Percentiles rank a stretch among this genome's conserved stretches.
Conservation (phyloP, 1,140 invertebrate genomes). For the Aphelenchoides besseyi region DNA sequence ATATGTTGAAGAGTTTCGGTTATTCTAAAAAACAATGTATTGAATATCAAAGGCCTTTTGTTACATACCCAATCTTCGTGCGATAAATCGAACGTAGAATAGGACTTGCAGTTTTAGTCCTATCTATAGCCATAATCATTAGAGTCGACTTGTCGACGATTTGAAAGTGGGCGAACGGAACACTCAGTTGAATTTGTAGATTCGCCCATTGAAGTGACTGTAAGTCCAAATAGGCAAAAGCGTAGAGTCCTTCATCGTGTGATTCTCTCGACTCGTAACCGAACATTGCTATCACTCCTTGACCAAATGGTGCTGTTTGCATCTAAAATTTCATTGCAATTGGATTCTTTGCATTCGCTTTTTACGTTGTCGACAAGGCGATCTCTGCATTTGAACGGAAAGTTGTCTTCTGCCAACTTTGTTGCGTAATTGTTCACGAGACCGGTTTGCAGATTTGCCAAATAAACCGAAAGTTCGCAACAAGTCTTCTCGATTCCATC, state of each 20-base stretch:
- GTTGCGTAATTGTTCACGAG: not conserved
- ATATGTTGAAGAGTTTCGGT: conserved; percentile 2
- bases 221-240: conserved; percentile 10
- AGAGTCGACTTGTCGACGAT: conserved; percentile 15
- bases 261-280: not conserved
- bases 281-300: not conserved
- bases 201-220: not conserved
- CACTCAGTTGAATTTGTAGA: not conserved
- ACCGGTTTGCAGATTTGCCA: not conserved
- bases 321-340: not conserved
- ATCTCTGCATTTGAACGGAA: not conserved
- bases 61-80: not conserved
- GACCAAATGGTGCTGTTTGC: not conserved
- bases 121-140: not conserved
- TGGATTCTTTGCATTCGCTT: not conserved
- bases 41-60: not conserved
- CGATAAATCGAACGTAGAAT: not conserved
- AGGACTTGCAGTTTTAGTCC: not conserved
- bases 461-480: not conserved
- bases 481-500: conserved; percentile 13
- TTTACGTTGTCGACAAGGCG: not conserved
- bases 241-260: not conserved
- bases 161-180: conserved; percentile 2
- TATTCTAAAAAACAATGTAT: not conserved
- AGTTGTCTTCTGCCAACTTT: conserved; percentile 1